A percentile compares a stretch with the other conserved stretches of the same genome.
Evolutionary conservation across 37 sponge, comb jelly and placozoan species (phyloP).

Genomic region (Lycopodina hypogea): DNA sequence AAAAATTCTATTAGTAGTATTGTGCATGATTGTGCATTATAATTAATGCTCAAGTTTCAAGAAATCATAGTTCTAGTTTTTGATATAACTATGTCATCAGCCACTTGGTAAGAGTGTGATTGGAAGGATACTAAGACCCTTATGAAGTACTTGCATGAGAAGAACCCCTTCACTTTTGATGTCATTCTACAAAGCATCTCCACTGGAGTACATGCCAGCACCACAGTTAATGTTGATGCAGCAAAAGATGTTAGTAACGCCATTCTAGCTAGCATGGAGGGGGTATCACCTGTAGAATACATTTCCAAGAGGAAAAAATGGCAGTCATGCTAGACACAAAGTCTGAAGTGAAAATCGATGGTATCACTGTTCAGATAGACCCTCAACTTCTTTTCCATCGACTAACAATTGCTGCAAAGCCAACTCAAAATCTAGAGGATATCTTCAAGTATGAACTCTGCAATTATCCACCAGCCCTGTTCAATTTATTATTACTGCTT

Average conservation of each 20-base stretch:
- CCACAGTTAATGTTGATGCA: slow-evolving; percentile 3
- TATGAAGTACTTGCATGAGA: neutral
- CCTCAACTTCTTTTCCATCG: slow-evolving; percentile 44
- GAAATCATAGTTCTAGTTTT: no score
- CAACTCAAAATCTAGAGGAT: no score
- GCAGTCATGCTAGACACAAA: slow-evolving; percentile 9
- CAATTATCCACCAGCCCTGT: slow-evolving; percentile 46
- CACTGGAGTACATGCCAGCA: slow-evolving; percentile 1
- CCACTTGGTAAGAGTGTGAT: neutral
- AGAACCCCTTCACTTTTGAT: neutral
- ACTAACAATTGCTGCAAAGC: slow-evolving; percentile 18
- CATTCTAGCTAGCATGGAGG: slow-evolving; percentile 31
- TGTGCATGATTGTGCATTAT: no score
- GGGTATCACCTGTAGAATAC: slow-evolving; percentile 20
- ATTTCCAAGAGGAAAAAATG: slow-evolving; percentile 29
- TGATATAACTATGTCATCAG: no score
- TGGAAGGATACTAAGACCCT: slow-evolving; percentile 3
- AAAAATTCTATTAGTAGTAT: no score
- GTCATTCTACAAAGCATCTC: neutral
- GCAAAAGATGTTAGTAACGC: slow-evolving; percentile 22
- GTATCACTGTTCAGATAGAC: slow-evolving; percentile 23
- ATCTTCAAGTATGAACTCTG: slow-evolving; percentile 37
- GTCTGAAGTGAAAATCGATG: slow-evolving; percentile 19
- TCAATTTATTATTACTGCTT: slow-evolving; percentile 26
- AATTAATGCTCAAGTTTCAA: no score